These are phyloP conservation scores for Callaeas wilsoni DNA, from an alignment of 2,113 vertebrate genomes.

Conservation along the genomic window DNA sequence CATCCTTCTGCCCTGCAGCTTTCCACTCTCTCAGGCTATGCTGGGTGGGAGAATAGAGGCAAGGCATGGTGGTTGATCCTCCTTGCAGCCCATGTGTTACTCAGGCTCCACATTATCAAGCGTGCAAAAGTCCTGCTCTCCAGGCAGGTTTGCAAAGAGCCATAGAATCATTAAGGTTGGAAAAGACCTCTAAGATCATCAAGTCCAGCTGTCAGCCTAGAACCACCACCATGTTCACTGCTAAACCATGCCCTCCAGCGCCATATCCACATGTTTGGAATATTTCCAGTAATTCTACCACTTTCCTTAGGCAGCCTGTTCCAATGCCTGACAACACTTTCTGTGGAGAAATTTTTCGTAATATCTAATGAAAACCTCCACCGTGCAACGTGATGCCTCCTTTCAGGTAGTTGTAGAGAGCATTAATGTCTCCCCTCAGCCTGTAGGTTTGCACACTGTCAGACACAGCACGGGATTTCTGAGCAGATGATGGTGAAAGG, in stretches of 20 bases:
- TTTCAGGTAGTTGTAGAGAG: neutral
- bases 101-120: fast-evolving
- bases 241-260: neutral
- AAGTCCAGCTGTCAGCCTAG: neutral
- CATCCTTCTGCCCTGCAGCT: neutral
- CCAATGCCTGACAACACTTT: neutral
- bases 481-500: neutral
- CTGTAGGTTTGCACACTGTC: neutral
- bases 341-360: too few species aligned
- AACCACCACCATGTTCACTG: neutral
- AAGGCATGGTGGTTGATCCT: neutral
- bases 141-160: neutral
- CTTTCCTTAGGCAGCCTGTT: neutral
- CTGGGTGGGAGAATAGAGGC: neutral
- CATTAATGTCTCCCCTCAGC: neutral
- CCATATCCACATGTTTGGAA: neutral
- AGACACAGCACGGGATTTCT: neutral
- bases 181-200: neutral
- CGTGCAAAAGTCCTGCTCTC: neutral
- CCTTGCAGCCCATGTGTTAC: neutral
- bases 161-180: too few species aligned
- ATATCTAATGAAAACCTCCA: neutral
- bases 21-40: neutral
- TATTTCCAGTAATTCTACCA: neutral
- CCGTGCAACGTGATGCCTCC: neutral